phyloP scores from a whole-genome alignment of 2,797 vertebrate genomes.

The Acomys russatus region DNA sequence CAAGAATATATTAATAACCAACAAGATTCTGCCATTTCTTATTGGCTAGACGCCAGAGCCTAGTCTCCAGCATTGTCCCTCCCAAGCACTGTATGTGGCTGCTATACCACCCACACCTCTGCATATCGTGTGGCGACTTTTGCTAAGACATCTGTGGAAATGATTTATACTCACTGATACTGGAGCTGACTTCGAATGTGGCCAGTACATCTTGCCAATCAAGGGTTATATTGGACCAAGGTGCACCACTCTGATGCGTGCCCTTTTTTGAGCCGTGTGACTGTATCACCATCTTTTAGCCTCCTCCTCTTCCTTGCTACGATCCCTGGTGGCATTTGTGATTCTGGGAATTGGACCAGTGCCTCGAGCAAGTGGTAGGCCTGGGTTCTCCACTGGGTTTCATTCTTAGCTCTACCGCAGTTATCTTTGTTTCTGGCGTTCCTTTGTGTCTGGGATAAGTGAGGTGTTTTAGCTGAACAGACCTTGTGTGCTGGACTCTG shows the following conservation, averaged over 20 bases:
- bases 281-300: background rate
- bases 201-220: background rate
- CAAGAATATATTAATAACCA: background rate
- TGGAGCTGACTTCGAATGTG: background rate
- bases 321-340: background rate
- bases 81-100: background rate
- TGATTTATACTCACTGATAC: background rate
- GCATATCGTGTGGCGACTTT: accelerated
- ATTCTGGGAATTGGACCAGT: background rate
- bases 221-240: background rate
- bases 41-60: background rate
- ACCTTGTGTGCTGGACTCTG: background rate
- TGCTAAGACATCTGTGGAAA: background rate
- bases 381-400: background rate
- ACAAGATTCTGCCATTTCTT: background rate
- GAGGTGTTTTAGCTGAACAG: background rate
- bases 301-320: no score
- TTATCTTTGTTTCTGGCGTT: background rate
- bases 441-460: background rate
- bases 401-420: background rate
- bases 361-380: background rate
- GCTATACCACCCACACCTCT: background rate
- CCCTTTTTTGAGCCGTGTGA: background rate
- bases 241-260: background rate
- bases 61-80: background rate